Base-by-base conservation (phyloP, 2,797 vertebrate genomes). In the Pseudomugil gertrudae region DNA sequence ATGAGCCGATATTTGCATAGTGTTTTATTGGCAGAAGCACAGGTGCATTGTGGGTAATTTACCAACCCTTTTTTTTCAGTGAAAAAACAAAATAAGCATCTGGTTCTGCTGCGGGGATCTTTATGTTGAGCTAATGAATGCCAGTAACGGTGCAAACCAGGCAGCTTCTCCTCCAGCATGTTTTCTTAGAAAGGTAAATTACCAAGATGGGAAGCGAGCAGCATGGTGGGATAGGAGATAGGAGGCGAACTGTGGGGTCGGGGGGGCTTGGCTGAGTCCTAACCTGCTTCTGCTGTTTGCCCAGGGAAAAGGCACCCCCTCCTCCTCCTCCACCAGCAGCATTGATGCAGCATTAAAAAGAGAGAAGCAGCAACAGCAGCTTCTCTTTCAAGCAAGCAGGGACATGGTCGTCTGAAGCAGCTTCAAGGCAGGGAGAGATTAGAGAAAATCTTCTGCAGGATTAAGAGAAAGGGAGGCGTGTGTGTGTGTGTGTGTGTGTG, bases 391-490 rank as follows among this genome's bases (percentile, higher is more conserved):
- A 83, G 80, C 90, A 83, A 75, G 88, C 86, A 87, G 74, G 64
- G 86, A 86, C 85, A 79, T 23, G 80, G 89, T 77, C 80, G 76
- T 76, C 60, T 55, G 57, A 73, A 82, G 84, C 76, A 69, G 81
- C 86, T 89, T 83, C 63, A 83, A 87, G 85, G 89, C 85, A 87
- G 73, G 82, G 67, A 69, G 84, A 86, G 84, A 91, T 92, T 90
- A 90, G 76, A 87, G 83, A 43, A 83, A 71, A 60, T 1, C 15
- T 1, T 83, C 80, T 83, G 83, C 71, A 17, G 23, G 72, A 68
- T 78, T 62, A 76, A 33, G 63, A 56, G 53, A 50, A 66, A 67
- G 8, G 82, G 78, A 71, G 80, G 76, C 63, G 70, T 60, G 57
- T 51, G 47, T 17, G 38, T 82, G 70, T 60, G 57, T 51, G 47